These are phyloP conservation scores for Drosophila athabasca DNA, from an alignment of 1,140 invertebrate species.

Conservation along the genomic window DNA sequence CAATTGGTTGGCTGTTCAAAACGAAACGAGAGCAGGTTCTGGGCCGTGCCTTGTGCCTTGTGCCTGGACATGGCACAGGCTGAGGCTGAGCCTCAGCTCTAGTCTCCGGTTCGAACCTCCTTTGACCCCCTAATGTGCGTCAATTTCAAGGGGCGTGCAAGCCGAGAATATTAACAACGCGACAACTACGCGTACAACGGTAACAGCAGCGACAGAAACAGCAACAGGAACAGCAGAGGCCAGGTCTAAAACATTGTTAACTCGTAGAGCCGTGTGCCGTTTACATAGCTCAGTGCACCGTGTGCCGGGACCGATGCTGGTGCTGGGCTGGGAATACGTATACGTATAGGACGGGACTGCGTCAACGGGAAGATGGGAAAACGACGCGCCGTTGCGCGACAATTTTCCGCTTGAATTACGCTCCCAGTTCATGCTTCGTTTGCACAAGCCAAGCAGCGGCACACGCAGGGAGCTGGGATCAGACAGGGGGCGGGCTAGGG, in stretches of 20 bases:
- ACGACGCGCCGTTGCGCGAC: constrained; percentile 79
- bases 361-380: constrained; percentile 44
- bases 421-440: constrained; percentile 81
- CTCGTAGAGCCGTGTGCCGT: constrained; percentile 63
- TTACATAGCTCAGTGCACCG: constrained; percentile 59
- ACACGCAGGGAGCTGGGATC: not conserved
- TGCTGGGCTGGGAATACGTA: constrained; percentile 20
- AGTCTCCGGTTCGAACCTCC: constrained; percentile 8
- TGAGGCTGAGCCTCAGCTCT: too few relatives aligned
- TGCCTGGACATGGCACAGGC: not conserved
- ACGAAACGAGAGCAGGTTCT: not conserved
- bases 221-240: constrained; percentile 21
- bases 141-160: constrained; percentile 59
- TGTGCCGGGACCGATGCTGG: not conserved
- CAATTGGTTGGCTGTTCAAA: constrained; percentile 51
- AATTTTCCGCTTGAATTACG: constrained; percentile 82
- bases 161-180: constrained; percentile 74
- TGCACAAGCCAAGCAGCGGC: constrained; percentile 53
- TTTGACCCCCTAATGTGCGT: constrained; percentile 52
- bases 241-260: constrained; percentile 64
- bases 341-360: not conserved
- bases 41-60: too few relatives aligned
- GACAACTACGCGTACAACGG: constrained; percentile 39
- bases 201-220: constrained; percentile 15
- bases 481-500: not conserved